phyloP scores from a whole-genome alignment of 2,113 vertebrate species.

The Damaliscus lunatus region DNA sequence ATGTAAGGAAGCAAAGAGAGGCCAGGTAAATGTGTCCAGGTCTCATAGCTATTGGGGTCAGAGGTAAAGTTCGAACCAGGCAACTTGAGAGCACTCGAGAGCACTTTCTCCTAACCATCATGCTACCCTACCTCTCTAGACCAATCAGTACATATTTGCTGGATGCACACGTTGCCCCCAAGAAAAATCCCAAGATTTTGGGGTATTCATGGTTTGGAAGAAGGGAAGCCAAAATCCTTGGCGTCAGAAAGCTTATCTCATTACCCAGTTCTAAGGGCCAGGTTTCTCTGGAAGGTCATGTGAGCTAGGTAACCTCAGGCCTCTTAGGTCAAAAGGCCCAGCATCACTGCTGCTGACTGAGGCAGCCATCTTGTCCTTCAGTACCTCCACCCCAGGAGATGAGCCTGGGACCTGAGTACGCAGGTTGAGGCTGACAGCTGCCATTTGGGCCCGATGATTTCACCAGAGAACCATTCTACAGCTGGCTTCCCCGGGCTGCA shows the following conservation, averaged over 20 bases:
- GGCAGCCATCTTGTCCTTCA: neutral
- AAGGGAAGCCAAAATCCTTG: neutral
- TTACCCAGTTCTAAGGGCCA: neutral
- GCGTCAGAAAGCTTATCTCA: neutral
- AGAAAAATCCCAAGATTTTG: neutral
- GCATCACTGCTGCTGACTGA: neutral
- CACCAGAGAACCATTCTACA: slow-evolving; percentile 73
- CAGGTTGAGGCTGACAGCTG: slow-evolving; percentile 57
- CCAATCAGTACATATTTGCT: neutral
- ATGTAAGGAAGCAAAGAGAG: neutral
- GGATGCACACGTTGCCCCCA: neutral
- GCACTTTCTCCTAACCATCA: neutral
- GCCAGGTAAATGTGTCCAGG: neutral
- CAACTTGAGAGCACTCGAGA: neutral
- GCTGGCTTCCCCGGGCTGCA: slow-evolving; percentile 67
- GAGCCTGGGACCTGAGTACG: neutral
- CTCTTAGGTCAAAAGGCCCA: neutral
- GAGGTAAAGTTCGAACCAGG: neutral
- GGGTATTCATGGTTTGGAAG: neutral
- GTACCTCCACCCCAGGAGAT: neutral
- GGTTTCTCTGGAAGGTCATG: neutral
- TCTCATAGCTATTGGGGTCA: neutral
- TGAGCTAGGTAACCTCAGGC: neutral
- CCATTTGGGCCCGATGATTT: slow-evolving; percentile 59
- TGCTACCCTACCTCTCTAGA: neutral